Evolutionary conservation across 2,797 vertebrate genomes (phyloP), one percentile per base, ranked within the genome.

Genomic region (Etheostoma nigrum): DNA sequence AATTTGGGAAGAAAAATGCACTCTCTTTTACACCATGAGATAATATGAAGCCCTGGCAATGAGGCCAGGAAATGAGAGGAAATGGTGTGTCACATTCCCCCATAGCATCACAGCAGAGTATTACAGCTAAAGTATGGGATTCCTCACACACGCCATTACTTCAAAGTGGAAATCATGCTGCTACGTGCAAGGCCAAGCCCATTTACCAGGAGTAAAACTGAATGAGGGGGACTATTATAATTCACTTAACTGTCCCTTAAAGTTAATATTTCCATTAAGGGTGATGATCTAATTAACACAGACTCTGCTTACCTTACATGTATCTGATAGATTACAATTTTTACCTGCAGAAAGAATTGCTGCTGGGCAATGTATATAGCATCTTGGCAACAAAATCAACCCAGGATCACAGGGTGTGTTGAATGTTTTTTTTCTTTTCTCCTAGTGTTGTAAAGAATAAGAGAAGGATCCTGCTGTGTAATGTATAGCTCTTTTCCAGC

Each of bases 91-190:
- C 83, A 86, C 79, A 78, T 65, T 67, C 76, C 74, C 83, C 81
- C 66, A 74, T 73, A 84, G 71, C 74, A 79, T 79, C 84, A 25
- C 91, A 93, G 91, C 79, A 82, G 89, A 85, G 80, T 82, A 79
- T 81, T 79, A 76, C 74, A 76, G 70, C 78, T 88, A 83, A 89
- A 80, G 81, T 86, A 92, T 93, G 92, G 89, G 87, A 91, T 89
- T 92, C 67, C 78, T 91, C 84, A 61, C 88, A 91, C 89, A 87
- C 66, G 9, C 85, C 89, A 91, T 92, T 91, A 91, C 83, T 90
- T 90, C 85, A 86, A 91, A 85, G 70, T 86, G 79, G 81, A 90
- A 89, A 88, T 84, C 74, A 81, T 64, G 79, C 52, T 59, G 67
- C 72, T 77, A 88, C 86, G 86, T 90, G 88, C 58, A 55, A 89